Percentiles rank a stretch among this genome's conserved stretches.
These are phyloP conservation scores for Grantiella picta DNA, from an alignment of 2,113 vertebrate genomes.

Conservation along the genomic window DNA sequence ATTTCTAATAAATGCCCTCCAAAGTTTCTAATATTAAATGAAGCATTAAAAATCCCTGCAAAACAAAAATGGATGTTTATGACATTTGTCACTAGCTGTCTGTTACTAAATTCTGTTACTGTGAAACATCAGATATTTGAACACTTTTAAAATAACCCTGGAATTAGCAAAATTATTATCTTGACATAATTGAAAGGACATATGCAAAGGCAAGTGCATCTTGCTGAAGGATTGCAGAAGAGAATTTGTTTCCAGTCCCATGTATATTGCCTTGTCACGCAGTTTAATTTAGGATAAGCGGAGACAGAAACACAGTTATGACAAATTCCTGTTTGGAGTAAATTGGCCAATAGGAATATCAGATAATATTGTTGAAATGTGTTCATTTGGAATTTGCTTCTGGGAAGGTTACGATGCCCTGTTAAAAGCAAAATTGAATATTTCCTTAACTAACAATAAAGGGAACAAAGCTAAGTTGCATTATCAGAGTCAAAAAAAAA, in stretches of 20 bases:
- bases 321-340: neutral
- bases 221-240: neutral
- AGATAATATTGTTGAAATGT: neutral
- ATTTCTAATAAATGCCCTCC: neutral
- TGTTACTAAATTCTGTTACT: neutral
- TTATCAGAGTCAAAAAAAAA: neutral
- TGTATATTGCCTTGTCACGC: neutral
- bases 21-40: constrained; percentile 17
- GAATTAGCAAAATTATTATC: neutral
- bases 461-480: neutral
- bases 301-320: neutral
- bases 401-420: neutral
- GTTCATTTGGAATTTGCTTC: neutral
- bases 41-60: neutral
- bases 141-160: neutral
- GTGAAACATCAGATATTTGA: neutral
- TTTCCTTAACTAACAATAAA: neutral
- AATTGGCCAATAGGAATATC: neutral
- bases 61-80: neutral
- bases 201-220: neutral
- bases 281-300: neutral
- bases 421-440: neutral
- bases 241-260: neutral
- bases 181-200: neutral
- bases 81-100: neutral